Conservation (phyloP, 2,113 vertebrate genomes). For the Spilogale gracilis region DNA sequence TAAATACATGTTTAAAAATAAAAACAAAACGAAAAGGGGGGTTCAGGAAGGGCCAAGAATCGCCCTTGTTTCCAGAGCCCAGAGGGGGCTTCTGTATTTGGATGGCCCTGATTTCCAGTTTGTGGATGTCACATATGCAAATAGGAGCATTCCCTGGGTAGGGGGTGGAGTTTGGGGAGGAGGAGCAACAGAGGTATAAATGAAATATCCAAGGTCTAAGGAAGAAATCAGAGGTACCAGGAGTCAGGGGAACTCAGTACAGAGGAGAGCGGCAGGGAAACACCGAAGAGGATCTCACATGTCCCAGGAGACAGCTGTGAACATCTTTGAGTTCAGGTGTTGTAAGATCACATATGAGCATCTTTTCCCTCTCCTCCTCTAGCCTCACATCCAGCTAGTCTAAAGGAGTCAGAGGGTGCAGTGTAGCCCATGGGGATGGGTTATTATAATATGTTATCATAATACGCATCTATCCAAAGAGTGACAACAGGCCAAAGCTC, state of each 20-base stretch:
- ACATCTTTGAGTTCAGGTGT: not conserved
- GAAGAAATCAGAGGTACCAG: not conserved
- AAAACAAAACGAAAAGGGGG: slow-evolving; percentile 23
- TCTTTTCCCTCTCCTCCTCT: not conserved
- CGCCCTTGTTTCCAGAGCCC: not conserved
- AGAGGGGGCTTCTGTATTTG: not conserved
- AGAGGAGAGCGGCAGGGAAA: not conserved
- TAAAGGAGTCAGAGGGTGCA: slow-evolving; percentile 13
- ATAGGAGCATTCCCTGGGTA: not conserved
- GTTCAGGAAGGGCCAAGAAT: not conserved
- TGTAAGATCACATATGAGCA: not conserved
- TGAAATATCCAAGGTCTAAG: not conserved
- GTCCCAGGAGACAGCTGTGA: slow-evolving; percentile 26
- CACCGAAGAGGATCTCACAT: not conserved
- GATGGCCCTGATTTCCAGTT: not conserved
- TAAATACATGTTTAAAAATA: not conserved
- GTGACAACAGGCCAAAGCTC: not conserved
- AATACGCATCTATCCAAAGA: not conserved
- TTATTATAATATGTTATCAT: not conserved
- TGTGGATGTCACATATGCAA: not conserved
- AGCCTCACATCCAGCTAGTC: not conserved
- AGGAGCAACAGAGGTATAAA: not conserved
- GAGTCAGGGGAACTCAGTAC: not conserved
- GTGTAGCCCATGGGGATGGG: not conserved
- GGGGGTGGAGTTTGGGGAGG: not conserved